Base-by-base conservation (phyloP, 2,797 vertebrate genomes). In the Spea hammondii region DNA sequence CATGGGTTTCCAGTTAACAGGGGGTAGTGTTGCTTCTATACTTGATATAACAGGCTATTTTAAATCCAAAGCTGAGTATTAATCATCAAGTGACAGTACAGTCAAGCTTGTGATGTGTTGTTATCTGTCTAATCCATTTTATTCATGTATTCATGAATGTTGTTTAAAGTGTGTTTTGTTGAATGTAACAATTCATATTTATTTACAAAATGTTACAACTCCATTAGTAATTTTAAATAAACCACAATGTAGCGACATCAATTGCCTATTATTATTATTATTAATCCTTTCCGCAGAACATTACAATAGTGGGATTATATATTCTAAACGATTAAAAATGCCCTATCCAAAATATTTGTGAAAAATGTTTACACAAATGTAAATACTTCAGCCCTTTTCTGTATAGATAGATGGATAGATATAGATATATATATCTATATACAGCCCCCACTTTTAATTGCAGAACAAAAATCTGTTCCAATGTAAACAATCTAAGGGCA, bases 401-500 rank as follows among this genome's bases (percentile, higher is more conserved):
- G 32, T 32, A 32, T 32, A 32, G 32, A 32, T 32, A 32, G 32
- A 32, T 32, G 32, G 2, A 5, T 59, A 5, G 1, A 59, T 59
- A 10, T 59, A 59, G 2, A 5, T 10, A 59, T n/a, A 59, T 59
- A 59, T 57, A 57, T 57, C 14, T 62, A 62, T 9, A 62, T 62
- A 0, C 6, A 62, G 9, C n/a, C 55, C 60, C n/a, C 74, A 55
- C 72, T 68, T 17, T 79, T 77, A 74, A 70, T 10, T 17, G 57
- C 5, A 74, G 70, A 54, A 53, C 50, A 55, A 5, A 74, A 74
- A 85, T 80, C 83, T 79, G 82, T 85, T 48, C 3, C 67, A 80
- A 84, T 87, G 83, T 94, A 94, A 95, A 95, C 92, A 93, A 85
- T 87, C 85, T 83, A 91, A 93, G 90, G 90, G 89, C 88, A 88